A percentile compares a stretch with the other conserved stretches of the same genome.
These are phyloP conservation scores for Pygocentrus nattereri DNA, from an alignment of 2,797 vertebrate species.

Conservation along the genomic window DNA sequence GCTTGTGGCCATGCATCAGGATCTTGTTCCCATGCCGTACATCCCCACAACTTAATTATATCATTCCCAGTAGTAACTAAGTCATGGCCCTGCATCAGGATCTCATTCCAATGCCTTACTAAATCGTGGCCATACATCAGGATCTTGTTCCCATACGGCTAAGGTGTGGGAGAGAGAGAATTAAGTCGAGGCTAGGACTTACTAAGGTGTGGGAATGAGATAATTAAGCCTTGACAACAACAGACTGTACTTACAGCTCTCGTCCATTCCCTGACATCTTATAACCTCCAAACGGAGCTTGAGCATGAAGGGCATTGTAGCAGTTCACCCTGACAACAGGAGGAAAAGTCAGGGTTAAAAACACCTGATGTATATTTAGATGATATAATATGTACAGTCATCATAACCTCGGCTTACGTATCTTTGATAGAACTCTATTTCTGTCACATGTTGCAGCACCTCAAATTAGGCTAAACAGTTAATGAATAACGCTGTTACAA, in stretches of 20 bases:
- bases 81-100: no score
- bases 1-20: no score
- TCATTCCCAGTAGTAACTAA: no score
- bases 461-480: background rate
- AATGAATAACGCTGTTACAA: background rate
- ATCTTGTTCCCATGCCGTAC: no score
- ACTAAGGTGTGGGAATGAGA: no score
- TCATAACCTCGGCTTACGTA: background rate
- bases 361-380: background rate
- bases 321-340: slow-evolving; percentile 89
- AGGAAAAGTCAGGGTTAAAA: background rate
- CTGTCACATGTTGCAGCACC: background rate
- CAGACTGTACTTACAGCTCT: slow-evolving; percentile 88
- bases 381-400: background rate
- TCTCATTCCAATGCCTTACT: no score
- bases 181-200: no score
- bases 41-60: no score
- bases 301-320: slow-evolving; percentile 92
- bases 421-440: background rate
- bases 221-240: no score
- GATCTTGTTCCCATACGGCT: no score
- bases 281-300: slow-evolving; percentile 92
- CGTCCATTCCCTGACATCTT: slow-evolving; percentile 97
- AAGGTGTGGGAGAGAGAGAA: no score
- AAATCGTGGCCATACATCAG: no score